phyloP scores from a whole-genome alignment of 2,888 invertebrate genomes.

The Pollenia griseotomentosa region DNA sequence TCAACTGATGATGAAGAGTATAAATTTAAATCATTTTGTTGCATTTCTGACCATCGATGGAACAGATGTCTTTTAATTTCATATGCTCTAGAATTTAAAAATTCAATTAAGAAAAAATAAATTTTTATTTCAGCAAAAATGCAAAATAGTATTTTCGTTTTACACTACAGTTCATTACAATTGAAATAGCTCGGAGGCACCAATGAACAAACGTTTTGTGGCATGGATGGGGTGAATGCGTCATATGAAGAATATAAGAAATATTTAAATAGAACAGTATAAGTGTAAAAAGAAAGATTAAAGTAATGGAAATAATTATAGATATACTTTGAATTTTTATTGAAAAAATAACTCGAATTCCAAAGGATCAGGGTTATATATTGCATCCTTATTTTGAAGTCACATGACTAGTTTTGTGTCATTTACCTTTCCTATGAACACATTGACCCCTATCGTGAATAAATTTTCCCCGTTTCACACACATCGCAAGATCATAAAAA shows the following conservation, averaged over 20 bases:
- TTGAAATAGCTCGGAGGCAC: conserved; percentile 36
- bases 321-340: not conserved
- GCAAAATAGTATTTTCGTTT: conserved; percentile 48
- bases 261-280: too few species aligned
- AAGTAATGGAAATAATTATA: not conserved
- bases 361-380: too few species aligned
- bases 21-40: conserved; percentile 64
- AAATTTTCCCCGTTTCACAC: too few species aligned
- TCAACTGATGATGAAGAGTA: conserved; percentile 60
- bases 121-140: conserved; percentile 24
- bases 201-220: conserved; percentile 39
- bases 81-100: conserved; percentile 20
- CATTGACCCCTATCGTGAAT: too few species aligned
- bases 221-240: conserved; percentile 30
- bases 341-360: too few species aligned
- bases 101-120: conserved; percentile 1
- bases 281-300: too few species aligned
- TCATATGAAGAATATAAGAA: conserved; percentile 3
- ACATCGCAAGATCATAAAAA: too few species aligned
- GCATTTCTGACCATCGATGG: conserved; percentile 41
- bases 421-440: too few species aligned
- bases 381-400: too few species aligned
- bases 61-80: conserved; percentile 68
- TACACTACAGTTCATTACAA: conserved; percentile 64
- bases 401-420: too few species aligned